Evolutionary conservation across 2,888 invertebrate genomes (phyloP).

Genomic region (Thymelicus lineola): DNA sequence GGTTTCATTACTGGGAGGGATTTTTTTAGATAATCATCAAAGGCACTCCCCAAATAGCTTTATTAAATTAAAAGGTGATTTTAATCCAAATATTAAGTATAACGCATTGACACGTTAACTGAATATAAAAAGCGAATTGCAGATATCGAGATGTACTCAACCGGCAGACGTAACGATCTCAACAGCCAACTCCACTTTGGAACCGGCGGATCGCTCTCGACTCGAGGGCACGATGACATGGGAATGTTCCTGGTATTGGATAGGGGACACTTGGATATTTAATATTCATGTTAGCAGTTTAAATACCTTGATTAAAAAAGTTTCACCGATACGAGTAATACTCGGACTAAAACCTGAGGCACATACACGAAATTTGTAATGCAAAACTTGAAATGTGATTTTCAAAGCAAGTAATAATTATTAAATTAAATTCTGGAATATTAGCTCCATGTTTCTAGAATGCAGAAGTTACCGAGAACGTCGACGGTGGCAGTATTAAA

Average conservation of each 20-base stretch:
- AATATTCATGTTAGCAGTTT: background rate
- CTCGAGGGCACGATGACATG: constrained; percentile 27
- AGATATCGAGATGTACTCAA: constrained; percentile 16
- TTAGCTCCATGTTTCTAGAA: background rate
- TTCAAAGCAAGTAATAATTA: no score
- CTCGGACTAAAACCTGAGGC: background rate
- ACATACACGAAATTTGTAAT: background rate
- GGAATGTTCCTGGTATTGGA: constrained; percentile 22
- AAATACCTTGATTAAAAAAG: background rate
- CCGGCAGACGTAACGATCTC: constrained; percentile 3
- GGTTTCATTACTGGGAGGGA: no score
- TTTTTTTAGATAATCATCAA: no score
- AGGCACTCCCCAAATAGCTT: no score
- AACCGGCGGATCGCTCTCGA: constrained; percentile 23
- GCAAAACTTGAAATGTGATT: no score
- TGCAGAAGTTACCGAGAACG: background rate
- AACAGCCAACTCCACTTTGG: constrained; percentile 28
- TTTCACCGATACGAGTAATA: background rate
- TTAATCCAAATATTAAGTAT: background rate
- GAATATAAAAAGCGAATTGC: constrained; percentile 41
- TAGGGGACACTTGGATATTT: constrained; percentile 18
- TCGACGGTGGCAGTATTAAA: constrained; percentile 7
- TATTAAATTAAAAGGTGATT: no score
- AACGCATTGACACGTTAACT: constrained; percentile 13
- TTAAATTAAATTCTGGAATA: no score